Evolutionary conservation across 2,888 invertebrate species (phyloP), one percentile per base, ranked within the genome.

Genomic region (Lampropteryx suffumata): DNA sequence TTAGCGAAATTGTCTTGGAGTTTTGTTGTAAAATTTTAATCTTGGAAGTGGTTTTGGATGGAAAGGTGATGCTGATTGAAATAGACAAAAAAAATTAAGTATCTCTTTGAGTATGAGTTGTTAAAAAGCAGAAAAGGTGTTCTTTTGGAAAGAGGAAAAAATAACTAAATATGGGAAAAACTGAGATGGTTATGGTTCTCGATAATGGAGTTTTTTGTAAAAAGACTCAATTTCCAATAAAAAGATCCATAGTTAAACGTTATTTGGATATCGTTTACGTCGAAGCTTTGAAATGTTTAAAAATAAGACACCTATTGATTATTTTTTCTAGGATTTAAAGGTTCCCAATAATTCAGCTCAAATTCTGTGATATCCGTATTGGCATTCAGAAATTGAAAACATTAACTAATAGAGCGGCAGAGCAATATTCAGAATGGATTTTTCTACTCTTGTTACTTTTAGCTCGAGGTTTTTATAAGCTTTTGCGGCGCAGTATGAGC

Each of bases 1-100:
- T 67, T 69, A 69, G 65, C 62, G 50, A 61, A 63, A 61, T 70
- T 68, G 64, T 62, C 64, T 65, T 62, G 50, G 63, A 60, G 66
- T 67, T 54, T 55, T 39, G 49, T 24, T 57, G 46, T 44, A 47
- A 49, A 61, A 55, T 40, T 57, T 52, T 59, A 52, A 61, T 56
- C 60, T 60, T 53, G 40, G 7, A 36, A 59, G 61, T 62, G 59
- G 57, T 40, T 51, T 57, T 50, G 26, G 12, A 50, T 42, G 54
- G 26, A 40, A 48, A 57, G 53, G 57, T 57, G 49, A 46, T 34
- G 39, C 33, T 14, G 3, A 21, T 12, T 30, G 24, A 30, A 48
- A 12, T 12, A 27, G 26, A 10, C 39, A 45, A 50, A 24, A 50
- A 45, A 41, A 34, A 1, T 13, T 12, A 33, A 39, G n/a, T n/a